Percentiles rank a stretch among this genome's conserved stretches.
Evolutionary conservation across 1,140 invertebrate genomes (phyloP).

Genomic region (Palaemon carinicauda): DNA sequence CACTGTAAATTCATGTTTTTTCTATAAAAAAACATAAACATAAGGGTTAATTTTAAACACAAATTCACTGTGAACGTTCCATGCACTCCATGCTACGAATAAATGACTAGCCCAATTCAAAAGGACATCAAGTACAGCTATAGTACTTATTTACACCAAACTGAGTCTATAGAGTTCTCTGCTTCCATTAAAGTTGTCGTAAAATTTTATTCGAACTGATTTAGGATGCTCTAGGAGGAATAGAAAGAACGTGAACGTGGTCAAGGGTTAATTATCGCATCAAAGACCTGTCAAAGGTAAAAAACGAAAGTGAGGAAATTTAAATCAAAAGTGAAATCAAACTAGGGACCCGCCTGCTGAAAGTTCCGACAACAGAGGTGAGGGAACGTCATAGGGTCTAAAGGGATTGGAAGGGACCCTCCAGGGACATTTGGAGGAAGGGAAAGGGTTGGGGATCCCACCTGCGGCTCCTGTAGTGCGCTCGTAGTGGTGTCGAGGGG

Average conservation of each 20-base stretch:
- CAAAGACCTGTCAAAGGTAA: neutral
- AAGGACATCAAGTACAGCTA: constrained; percentile 3
- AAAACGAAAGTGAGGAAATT: too few relatives aligned
- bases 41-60: too few relatives aligned
- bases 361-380: too few relatives aligned
- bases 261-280: neutral
- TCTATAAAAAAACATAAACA: too few relatives aligned
- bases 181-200: constrained; percentile 33
- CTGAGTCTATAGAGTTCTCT: constrained; percentile 45
- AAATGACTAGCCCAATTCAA: constrained; percentile 7
- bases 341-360: too few relatives aligned
- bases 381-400: too few relatives aligned
- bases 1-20: too few relatives aligned
- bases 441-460: neutral
- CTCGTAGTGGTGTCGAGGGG: constrained; percentile 60
- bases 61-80: neutral
- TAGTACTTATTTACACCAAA: neutral
- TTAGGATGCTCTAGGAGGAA: neutral
- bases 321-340: too few relatives aligned
- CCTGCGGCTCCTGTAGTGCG: constrained; percentile 55
- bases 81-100: constrained; percentile 52
- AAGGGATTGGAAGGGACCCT: too few relatives aligned
- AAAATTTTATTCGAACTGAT: neutral
- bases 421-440: too few relatives aligned
- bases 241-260: too few relatives aligned